Conservation (phyloP, 1,140 invertebrate species). For the Anoplolepis gracilipes region DNA sequence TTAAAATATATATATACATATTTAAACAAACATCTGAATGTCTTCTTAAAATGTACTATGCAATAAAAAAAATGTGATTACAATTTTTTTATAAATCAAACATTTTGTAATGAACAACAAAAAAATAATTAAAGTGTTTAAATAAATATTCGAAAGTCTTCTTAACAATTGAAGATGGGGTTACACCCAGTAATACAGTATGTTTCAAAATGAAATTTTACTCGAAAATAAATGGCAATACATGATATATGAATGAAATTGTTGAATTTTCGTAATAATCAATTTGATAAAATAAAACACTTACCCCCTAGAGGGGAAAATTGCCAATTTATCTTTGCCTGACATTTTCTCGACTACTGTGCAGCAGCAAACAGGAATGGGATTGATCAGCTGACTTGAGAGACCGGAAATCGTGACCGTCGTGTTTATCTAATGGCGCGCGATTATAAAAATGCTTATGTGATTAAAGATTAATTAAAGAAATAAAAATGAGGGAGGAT, state of each 20-base stretch:
- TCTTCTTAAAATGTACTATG: neutral
- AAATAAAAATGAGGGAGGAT: neutral
- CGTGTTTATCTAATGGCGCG: constrained; percentile 24
- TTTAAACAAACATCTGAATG: neutral
- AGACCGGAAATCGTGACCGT: constrained; percentile 69
- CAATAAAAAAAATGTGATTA: neutral
- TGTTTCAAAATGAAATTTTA: neutral
- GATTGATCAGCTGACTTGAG: constrained; percentile 84
- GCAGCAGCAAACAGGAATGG: constrained; percentile 79
- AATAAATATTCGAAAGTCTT: neutral
- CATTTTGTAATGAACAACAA: neutral
- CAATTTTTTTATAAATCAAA: neutral
- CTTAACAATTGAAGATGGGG: constrained; percentile 69
- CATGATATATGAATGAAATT: constrained; percentile 33
- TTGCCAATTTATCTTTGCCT: constrained; percentile 96
- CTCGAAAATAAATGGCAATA: constrained; percentile 26
- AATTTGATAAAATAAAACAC: constrained; percentile 80
- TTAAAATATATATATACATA: neutral
- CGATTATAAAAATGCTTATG: constrained; percentile 16
- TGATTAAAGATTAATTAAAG: neutral
- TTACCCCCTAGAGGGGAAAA: constrained; percentile 99
- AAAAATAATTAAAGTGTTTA: neutral
- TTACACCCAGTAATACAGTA: constrained; percentile 81
- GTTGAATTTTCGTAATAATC: neutral
- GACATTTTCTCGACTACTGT: constrained; percentile 92